phyloP scores from a whole-genome alignment of 2,888 invertebrate genomes.

The Lottia scabra region DNA sequence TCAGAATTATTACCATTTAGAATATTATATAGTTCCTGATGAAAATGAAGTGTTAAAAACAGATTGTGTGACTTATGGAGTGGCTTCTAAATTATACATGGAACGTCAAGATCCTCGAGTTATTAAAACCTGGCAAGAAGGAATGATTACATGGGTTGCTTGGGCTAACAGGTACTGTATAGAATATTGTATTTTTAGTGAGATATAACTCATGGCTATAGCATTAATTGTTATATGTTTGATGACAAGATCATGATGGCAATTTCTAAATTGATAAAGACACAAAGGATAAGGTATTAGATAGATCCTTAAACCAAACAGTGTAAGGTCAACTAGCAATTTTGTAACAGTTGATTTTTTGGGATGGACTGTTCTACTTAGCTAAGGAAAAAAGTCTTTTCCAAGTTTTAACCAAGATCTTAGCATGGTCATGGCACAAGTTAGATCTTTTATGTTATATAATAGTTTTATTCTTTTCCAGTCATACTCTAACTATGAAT shows the following conservation, averaged over 20 bases:
- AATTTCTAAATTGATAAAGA: too few species aligned
- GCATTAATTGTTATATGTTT: too few species aligned
- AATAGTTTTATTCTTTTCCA: conserved; percentile 34
- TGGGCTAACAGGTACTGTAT: conserved; percentile 64
- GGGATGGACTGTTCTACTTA: background rate
- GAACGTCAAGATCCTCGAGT: conserved; percentile 63
- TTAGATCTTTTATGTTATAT: too few species aligned
- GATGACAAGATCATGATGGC: too few species aligned
- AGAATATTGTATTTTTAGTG: too few species aligned
- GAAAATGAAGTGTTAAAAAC: conserved; percentile 60
- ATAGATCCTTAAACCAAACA: too few species aligned
- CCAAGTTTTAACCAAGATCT: too few species aligned
- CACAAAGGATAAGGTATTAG: too few species aligned
- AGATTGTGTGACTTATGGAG: conserved; percentile 65
- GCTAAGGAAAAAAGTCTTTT: too few species aligned
- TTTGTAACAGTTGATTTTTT: too few species aligned
- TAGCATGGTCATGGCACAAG: too few species aligned
- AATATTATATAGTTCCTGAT: conserved; percentile 65
- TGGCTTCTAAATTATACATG: conserved; percentile 66
- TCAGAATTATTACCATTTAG: conserved; percentile 65
- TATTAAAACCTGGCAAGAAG: conserved; percentile 66
- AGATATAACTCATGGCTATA: background rate
- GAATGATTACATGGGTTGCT: conserved; percentile 66
- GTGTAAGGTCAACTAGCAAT: too few species aligned
- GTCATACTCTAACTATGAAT: conserved; percentile 63